Base-by-base conservation (phyloP, 2,797 vertebrate genomes). In the Antrozous pallidus region DNA sequence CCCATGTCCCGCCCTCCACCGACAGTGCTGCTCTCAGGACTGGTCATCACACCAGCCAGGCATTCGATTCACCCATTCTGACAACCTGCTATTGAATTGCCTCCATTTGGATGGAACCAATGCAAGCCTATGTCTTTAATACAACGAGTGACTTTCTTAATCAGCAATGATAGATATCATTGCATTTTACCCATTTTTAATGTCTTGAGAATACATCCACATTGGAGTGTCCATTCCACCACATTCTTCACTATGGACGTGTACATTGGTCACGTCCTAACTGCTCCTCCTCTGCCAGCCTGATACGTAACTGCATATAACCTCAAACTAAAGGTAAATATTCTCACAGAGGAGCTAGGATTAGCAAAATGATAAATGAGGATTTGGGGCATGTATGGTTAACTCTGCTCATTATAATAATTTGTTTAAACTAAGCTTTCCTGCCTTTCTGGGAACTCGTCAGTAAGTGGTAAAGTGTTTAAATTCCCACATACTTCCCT, bases 381-480 rank as follows among this genome's bases (percentile, higher is more conserved):
- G 51, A 47, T 22, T 71, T 42, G 58, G 49, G 33, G 12, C 14
- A 54, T 31, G 74, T 78, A 67, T 3, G 24, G 70, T 67, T 86
- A 88, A 78, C 33, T 88, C 56, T 84, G 84, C 51, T 73, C 4
- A 42, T 81, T 40, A 38, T 20, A 22, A 86, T 40, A 42, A 89
- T 89, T 33, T 73, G 51, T 83, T 90, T 73, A 81, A 67, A 85
- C 54, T 33, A 88, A 67, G 65, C 77, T 90, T 88, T 74, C 58
- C 81, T 93, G 79, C 13, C 61, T 94, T 90, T 58, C 69, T 88
- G 80, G 40, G 80, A 92, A 84, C 18, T 42, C 17, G 28, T 45
- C 42, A 45, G 49, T 42, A 80, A 87, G 69, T 5, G 33, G 65
- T 11, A 13, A 86, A 67, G 28, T 31, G n/a, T 84, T 88, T 40